Percentiles rank a stretch among this genome's conserved stretches.
These are phyloP conservation scores for Drosophila oshimai DNA, from an alignment of 1,140 invertebrate genomes.

Conservation along the genomic window DNA sequence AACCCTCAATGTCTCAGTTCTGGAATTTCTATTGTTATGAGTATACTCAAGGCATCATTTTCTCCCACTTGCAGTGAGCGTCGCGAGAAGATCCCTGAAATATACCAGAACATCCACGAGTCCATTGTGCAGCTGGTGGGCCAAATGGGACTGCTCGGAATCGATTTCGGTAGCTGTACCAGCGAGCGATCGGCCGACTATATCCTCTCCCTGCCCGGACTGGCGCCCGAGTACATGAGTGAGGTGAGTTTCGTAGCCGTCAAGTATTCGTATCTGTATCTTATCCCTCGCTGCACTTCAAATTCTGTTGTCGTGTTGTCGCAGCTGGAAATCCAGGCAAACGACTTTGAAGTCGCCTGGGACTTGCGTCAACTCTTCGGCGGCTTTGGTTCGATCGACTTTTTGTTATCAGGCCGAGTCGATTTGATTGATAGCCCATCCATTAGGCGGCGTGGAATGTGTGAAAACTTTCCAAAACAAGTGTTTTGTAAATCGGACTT, in stretches of 20 bases:
- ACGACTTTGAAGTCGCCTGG: conserved; percentile 55
- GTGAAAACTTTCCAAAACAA: conserved; percentile 71
- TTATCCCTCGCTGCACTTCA: conserved; percentile 66
- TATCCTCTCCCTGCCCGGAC: conserved; percentile 84
- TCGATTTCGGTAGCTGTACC: conserved; percentile 83
- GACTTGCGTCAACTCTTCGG: conserved; percentile 57
- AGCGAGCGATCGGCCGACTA: conserved; percentile 84
- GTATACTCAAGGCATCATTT: not conserved
- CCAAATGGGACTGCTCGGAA: conserved; percentile 84
- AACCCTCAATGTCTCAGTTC: not conserved
- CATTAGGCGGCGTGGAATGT: conserved; percentile 40
- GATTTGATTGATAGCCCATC: conserved; percentile 64
- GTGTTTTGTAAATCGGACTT: conserved; percentile 50
- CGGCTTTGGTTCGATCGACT: conserved; percentile 24
- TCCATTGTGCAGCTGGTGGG: conserved; percentile 86
- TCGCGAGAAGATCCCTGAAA: conserved; percentile 85
- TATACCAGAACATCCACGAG: conserved; percentile 87
- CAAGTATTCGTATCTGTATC: conserved; percentile 37
- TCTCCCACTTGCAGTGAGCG: conserved; percentile 84
- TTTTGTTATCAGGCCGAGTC: conserved; percentile 17
- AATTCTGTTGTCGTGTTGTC: conserved; percentile 34
- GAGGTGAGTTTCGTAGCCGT: conserved; percentile 82
- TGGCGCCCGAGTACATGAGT: conserved; percentile 83
- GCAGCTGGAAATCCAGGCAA: conserved; percentile 39
- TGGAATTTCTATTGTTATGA: not conserved